Conservation (phyloP, 2,113 vertebrate genomes). For the Xenotilapia longispinis region DNA sequence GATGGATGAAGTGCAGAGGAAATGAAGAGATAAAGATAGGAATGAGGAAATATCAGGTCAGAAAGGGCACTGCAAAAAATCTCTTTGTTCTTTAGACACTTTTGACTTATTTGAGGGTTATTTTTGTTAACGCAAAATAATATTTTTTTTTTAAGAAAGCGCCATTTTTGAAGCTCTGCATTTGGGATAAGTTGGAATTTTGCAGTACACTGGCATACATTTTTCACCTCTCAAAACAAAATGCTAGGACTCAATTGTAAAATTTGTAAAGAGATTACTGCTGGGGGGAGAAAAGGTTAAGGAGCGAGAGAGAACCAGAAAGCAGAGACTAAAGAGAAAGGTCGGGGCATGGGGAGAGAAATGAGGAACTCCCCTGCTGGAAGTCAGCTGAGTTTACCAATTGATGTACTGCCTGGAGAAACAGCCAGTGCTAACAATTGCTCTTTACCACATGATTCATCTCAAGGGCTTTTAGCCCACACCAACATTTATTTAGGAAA, state of each 20-base stretch:
- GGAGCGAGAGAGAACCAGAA: neutral
- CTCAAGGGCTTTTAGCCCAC: slow-evolving; percentile 41
- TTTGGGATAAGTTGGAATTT: neutral
- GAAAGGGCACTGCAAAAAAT: neutral
- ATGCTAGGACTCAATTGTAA: neutral
- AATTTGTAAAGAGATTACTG: neutral
- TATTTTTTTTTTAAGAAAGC: fast-evolving
- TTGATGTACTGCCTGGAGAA: neutral
- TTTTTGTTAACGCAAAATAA: neutral
- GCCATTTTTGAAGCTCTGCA: neutral
- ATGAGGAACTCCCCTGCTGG: slow-evolving; percentile 30
- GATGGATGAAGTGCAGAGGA: slow-evolving; percentile 30
- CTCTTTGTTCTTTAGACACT: neutral
- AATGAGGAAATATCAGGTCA: neutral
- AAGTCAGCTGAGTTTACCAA: slow-evolving; percentile 29
- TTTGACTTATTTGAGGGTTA: neutral
- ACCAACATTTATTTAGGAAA: slow-evolving; percentile 49
- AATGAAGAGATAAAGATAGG: slow-evolving; percentile 33
- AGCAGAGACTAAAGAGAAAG: neutral
- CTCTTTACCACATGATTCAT: slow-evolving; percentile 47
- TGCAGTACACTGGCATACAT: neutral
- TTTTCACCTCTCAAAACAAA: neutral
- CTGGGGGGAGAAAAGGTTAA: neutral
- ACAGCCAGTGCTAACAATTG: slow-evolving; percentile 12
- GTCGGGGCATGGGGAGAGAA: neutral